A percentile compares a stretch with the other conserved stretches of the same genome.
phyloP scores from a whole-genome alignment of 1,140 invertebrate species.

The Pissodes strobi region DNA sequence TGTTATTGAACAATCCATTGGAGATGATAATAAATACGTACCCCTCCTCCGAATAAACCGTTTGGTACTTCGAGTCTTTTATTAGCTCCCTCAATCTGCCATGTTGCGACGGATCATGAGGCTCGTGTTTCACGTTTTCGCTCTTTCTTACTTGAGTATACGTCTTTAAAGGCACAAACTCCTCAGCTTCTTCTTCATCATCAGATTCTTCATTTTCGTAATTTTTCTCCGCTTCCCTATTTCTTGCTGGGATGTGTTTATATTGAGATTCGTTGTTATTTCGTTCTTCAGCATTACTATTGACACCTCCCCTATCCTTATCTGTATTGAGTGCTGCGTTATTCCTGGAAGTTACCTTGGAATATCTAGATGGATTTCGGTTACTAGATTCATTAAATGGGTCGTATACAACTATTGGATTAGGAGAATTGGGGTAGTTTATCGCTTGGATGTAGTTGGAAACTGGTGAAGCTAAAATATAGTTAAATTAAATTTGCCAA shows the following conservation, averaged over 20 bases:
- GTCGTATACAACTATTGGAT: constrained; percentile 20
- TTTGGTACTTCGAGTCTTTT: constrained; percentile 71
- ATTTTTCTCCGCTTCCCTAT: constrained; percentile 19
- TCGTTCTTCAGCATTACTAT: neutral
- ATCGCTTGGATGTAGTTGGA: neutral
- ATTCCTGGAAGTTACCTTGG: neutral
- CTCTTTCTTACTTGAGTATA: constrained; percentile 70
- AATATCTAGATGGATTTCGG: neutral
- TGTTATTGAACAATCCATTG: too few species aligned
- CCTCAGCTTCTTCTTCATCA: constrained; percentile 48
- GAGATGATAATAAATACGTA: constrained; percentile 7
- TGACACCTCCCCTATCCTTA: neutral
- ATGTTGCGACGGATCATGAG: constrained; percentile 61
- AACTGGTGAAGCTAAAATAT: neutral
- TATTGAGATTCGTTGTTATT: neutral
- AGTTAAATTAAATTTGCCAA: too few species aligned
- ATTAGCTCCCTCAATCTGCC: constrained; percentile 67
- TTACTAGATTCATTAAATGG: constrained; percentile 19
- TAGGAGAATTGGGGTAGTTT: constrained; percentile 6
- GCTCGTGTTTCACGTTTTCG: constrained; percentile 65
- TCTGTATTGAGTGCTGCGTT: neutral
- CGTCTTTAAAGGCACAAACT: constrained; percentile 69
- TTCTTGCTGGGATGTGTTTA: constrained; percentile 1
- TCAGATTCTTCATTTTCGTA: constrained; percentile 33
- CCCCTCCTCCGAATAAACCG: constrained; percentile 76